Percentiles rank a stretch among this genome's conserved stretches.
These are phyloP conservation scores for Ceuthmochares aereus DNA, from an alignment of 2,113 vertebrate species.

Conservation along the genomic window DNA sequence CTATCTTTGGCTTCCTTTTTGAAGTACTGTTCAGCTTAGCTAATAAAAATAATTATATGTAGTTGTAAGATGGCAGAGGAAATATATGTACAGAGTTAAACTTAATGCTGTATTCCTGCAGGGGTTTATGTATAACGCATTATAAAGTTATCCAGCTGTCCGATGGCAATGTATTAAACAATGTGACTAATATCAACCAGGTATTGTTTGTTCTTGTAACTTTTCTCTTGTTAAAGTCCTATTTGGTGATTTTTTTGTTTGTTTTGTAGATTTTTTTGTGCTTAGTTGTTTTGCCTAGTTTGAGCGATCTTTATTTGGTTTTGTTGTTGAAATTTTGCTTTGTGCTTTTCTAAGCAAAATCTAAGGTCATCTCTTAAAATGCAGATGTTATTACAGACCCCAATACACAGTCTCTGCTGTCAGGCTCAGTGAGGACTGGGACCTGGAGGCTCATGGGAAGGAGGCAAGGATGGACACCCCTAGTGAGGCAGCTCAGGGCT, in stretches of 20 bases:
- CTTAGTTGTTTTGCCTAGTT: neutral
- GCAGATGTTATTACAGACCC: neutral
- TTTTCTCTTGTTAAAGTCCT: neutral
- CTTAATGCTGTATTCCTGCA: neutral
- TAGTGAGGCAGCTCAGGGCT: no score
- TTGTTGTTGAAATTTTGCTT: neutral
- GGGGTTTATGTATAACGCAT: neutral
- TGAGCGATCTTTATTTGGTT: neutral
- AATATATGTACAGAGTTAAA: neutral
- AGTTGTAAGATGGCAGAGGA: neutral
- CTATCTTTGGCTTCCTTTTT: neutral
- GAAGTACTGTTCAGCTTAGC: neutral
- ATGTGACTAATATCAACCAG: neutral
- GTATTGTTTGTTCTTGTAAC: neutral
- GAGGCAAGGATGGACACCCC: no score
- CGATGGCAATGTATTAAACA: neutral
- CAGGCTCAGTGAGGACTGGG: neutral
- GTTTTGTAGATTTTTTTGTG: neutral
- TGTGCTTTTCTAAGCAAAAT: neutral
- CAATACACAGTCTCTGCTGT: neutral
- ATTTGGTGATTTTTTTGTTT: neutral
- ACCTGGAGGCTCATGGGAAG: neutral
- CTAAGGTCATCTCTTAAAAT: neutral
- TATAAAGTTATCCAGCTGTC: neutral
- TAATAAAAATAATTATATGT: neutral